These are phyloP conservation scores for Amazona ochrocephala DNA, from an alignment of 2,797 vertebrate species.

Conservation along the genomic window DNA sequence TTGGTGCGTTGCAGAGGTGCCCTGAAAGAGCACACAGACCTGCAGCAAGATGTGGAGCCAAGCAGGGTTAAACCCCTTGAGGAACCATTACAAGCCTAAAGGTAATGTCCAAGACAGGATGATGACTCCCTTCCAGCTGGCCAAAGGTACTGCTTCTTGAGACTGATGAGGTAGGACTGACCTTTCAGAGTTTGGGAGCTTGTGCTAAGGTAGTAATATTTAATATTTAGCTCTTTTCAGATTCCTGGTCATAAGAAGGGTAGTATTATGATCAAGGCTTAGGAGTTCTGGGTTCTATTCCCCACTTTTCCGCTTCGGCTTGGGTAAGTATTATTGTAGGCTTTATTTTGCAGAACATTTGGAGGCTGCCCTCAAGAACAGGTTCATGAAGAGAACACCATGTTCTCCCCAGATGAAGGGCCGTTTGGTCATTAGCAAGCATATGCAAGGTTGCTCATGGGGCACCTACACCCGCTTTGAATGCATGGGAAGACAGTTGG, in stretches of 20 bases:
- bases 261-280: not conserved
- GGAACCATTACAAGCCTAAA: not conserved
- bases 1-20: not conserved
- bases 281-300: not conserved
- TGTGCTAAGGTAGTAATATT: not conserved
- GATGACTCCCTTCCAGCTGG: not conserved
- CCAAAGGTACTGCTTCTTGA: not conserved
- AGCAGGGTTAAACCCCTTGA: not conserved
- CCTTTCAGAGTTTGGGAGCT: not conserved
- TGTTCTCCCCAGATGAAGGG: not conserved
- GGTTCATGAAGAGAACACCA: not conserved
- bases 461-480: not conserved
- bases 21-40: not conserved
- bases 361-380: not conserved
- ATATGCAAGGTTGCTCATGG: not conserved
- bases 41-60: not conserved
- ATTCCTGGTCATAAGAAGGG: not conserved
- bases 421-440: not conserved
- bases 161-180: not conserved
- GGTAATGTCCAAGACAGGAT: not conserved
- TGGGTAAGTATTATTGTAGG: not conserved
- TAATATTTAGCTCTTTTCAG: not conserved
- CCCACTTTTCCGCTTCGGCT: not conserved
- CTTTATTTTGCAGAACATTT: not conserved
- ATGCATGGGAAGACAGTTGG: not conserved